Evolutionary conservation across 2,797 vertebrate species (phyloP), one percentile per base, ranked within the genome.

Genomic region (Moxostoma hubbsi): DNA sequence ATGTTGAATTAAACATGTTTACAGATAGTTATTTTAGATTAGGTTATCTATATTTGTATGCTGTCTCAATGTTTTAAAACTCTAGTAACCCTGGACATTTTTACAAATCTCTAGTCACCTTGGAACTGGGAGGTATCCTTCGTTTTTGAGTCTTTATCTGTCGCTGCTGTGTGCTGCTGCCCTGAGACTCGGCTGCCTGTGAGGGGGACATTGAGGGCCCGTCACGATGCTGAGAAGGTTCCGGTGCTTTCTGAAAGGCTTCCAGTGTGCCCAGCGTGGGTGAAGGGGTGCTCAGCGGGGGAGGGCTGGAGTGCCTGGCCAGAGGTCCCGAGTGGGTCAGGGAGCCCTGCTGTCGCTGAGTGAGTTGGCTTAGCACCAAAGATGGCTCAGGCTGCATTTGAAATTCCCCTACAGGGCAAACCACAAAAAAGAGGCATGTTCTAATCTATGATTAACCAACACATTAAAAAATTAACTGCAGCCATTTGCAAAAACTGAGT

Each of bases 381-480:
- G 97, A 98, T n/a, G 97, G 97, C 83, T 99, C 96, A 61, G 97
- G 96, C 86, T 99, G 97, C 86, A 96, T 94, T 81, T 96, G 95
- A 89, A 98, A 98, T 89, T 97, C 96, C 93, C 92, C 93, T 94
- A 63, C 7, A 73, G 53, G 15, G 49, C 18, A 76, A 10, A 69
- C 18, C 49, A 75, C 6, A 59, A n/a, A 36, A 36, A 36, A 36
- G 36, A 5, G 36, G 36, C 36, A 36, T 4, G 36, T 36, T 36
- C 36, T 36, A 36, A 36, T 36, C 36, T 36, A 36, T 36, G 36
- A 36, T 5, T 36, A 36, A 36, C 4, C 36, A 36, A 4, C 36
- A 36, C 36, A 36, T 36, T 4, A 36, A 36, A 36, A 36, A 36
- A 36, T 0, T 0, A 4, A 36, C 3, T 36, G 36, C 3, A 36